phyloP scores from a whole-genome alignment of 30 jellyfish, hydroid and myxozoan species.

The Phacellophora camtschatica region DNA sequence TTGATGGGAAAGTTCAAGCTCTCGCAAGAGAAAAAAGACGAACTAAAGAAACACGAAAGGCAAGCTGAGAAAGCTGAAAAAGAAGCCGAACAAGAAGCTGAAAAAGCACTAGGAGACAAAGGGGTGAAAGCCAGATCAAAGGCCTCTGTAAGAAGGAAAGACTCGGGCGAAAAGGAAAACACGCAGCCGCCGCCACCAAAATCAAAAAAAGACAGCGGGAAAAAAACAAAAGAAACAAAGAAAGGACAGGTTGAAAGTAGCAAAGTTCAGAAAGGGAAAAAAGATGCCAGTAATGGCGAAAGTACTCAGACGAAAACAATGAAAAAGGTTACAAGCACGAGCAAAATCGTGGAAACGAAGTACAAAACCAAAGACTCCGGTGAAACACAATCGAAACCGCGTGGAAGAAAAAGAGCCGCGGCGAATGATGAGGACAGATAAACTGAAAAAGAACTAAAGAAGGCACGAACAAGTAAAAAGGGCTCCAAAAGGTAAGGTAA shows the following conservation, averaged over 20 bases:
- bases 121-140: neutral
- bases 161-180: neutral
- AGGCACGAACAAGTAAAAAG: neutral
- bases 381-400: neutral
- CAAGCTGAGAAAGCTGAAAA: neutral
- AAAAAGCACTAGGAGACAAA: neutral
- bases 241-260: neutral
- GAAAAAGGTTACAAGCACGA: constrained; percentile 26
- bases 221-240: neutral
- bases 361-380: neutral
- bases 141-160: neutral
- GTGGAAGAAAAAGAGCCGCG: constrained; percentile 23
- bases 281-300: neutral
- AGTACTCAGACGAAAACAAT: neutral
- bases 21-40: constrained; percentile 34
- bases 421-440: neutral
- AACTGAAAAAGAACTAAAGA: neutral
- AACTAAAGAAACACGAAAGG: constrained; percentile 20
- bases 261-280: neutral
- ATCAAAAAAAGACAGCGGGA: neutral
- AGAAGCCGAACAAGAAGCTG: neutral
- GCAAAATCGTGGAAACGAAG: constrained; percentile 12
- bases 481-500: too few relatives aligned
- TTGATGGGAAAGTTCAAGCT: constrained; percentile 34
- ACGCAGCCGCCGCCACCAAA: too few relatives aligned